Conservation (phyloP, 2,888 invertebrate species). For the Lottia scabra region DNA sequence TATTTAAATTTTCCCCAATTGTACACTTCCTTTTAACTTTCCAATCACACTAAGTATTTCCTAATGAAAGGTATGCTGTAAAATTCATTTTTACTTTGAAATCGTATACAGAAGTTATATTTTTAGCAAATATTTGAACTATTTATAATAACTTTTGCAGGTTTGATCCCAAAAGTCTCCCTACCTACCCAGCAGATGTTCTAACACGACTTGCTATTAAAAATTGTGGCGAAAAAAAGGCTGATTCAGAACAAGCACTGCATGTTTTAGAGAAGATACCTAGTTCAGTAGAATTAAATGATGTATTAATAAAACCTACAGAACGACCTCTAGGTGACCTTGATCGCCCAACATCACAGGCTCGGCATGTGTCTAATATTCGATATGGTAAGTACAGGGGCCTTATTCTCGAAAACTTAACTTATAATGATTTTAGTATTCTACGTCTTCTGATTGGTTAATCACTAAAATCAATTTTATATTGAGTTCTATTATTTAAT, state of each 20-base stretch:
- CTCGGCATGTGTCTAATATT: neutral
- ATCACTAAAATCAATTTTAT: no score
- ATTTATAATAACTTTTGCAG: constrained; percentile 8
- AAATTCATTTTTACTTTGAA: no score
- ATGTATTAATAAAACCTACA: neutral
- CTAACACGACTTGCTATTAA: constrained; percentile 24
- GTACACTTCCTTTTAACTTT: no score
- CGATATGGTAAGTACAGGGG: neutral
- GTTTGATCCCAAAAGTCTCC: constrained; percentile 34
- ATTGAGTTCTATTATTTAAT: no score
- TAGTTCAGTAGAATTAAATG: neutral
- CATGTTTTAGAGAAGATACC: constrained; percentile 16
- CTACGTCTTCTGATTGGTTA: no score
- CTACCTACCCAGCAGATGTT: constrained; percentile 29
- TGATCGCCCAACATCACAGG: neutral
- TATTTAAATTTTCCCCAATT: no score
- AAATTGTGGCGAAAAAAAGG: constrained; percentile 11
- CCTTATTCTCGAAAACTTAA: no score
- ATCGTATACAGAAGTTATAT: no score
- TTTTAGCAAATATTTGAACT: no score
- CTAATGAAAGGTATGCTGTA: no score
- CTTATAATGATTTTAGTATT: no score
- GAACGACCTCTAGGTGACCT: neutral
- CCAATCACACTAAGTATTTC: no score
- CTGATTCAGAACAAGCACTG: constrained; percentile 21